phyloP scores from a whole-genome alignment of 2,797 vertebrate species.

The Eupleurogrammus muticus region DNA sequence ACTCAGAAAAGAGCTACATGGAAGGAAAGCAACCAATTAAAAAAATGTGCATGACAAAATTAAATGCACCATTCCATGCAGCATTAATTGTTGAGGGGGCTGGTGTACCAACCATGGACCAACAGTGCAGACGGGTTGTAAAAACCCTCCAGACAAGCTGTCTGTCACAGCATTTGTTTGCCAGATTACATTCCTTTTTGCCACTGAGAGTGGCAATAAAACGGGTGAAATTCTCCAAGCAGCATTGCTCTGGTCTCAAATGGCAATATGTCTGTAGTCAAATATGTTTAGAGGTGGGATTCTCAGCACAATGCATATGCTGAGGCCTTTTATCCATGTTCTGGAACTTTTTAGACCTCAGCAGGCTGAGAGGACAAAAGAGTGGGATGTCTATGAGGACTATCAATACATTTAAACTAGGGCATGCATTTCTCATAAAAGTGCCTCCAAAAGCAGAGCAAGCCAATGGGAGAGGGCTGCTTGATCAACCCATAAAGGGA shows the following conservation, averaged over 20 bases:
- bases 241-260: constrained; percentile 63
- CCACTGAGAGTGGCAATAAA: constrained; percentile 77
- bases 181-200: constrained; percentile 85
- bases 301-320: constrained; percentile 70
- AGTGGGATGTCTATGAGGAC: constrained; percentile 68
- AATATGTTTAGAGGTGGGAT: constrained; percentile 72
- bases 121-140: constrained; percentile 76
- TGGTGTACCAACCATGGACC: constrained; percentile 60
- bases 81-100: constrained; percentile 52
- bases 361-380: constrained; percentile 71
- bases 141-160: constrained; percentile 83
- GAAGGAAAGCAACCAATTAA: constrained; percentile 7
- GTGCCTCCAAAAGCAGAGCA: constrained; percentile 74
- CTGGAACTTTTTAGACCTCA: constrained; percentile 77
- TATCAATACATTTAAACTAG: constrained; percentile 82
- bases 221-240: constrained; percentile 73
- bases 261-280: constrained; percentile 78
- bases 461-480: constrained; percentile 75
- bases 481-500: constrained; percentile 84
- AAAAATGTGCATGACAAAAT: constrained; percentile 36
- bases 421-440: constrained; percentile 84
- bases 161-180: constrained; percentile 88
- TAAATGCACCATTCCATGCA: constrained; percentile 36
- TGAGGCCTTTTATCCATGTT: constrained; percentile 58
- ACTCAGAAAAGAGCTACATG: constrained; percentile 26